phyloP scores from a whole-genome alignment of 2,113 vertebrate species.

The Stegastes partitus region DNA sequence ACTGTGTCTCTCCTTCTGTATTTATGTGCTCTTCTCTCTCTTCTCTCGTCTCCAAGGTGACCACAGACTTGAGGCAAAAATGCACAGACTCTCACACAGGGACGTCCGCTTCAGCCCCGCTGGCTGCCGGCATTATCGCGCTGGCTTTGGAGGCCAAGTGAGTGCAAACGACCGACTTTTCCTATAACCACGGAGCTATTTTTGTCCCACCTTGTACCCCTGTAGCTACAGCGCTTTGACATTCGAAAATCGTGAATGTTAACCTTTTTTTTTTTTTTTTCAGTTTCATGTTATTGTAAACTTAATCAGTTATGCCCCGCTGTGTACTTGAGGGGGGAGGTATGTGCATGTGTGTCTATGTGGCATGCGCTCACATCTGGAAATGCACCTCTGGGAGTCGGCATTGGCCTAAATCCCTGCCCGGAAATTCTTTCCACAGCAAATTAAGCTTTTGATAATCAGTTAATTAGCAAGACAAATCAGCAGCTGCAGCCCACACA shows the following conservation, averaged over 20 bases:
- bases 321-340: conserved; percentile 2
- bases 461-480: conserved; percentile 72
- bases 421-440: conserved; percentile 53
- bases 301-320: conserved; percentile 6
- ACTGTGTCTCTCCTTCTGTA: conserved; percentile 17
- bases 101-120: conserved; percentile 83
- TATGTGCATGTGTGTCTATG: background rate
- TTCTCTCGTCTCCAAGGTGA: conserved; percentile 76
- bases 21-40: conserved; percentile 11
- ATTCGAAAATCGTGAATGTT: background rate
- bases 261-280: background rate
- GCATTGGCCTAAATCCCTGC: conserved; percentile 50
- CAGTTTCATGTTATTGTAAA: conserved; percentile 4
- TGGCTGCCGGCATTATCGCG: conserved; percentile 85
- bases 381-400: conserved; percentile 32
- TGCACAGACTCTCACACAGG: conserved; percentile 86
- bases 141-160: conserved; percentile 85
- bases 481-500: conserved; percentile 60
- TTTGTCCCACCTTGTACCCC: background rate
- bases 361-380: background rate
- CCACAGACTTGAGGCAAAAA: conserved; percentile 84
- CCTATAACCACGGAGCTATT: background rate
- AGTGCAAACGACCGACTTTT: conserved; percentile 56
- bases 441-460: conserved; percentile 72
- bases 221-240: background rate